phyloP scores from a whole-genome alignment of 2,888 invertebrate species.

The Uloborus plumipes region DNA sequence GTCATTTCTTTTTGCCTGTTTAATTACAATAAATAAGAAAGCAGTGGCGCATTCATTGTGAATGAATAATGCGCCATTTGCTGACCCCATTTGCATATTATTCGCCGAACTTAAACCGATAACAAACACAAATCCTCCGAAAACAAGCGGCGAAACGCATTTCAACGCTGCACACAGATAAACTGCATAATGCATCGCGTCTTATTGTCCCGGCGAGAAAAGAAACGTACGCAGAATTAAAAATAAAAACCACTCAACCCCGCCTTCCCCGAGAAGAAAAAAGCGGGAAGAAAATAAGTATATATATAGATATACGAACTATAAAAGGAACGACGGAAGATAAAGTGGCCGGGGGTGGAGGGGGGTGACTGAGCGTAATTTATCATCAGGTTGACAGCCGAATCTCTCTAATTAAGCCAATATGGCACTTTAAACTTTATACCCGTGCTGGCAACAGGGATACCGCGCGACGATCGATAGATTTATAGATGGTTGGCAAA shows the following conservation, averaged over 20 bases:
- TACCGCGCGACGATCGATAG: no score
- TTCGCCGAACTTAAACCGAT: no score
- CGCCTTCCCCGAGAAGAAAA: not conserved
- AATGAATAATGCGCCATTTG: no score
- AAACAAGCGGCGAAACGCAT: no score
- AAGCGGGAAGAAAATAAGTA: not conserved
- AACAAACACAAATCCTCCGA: no score
- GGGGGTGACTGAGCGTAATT: slow-evolving; percentile 35
- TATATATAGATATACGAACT: slow-evolving; percentile 10
- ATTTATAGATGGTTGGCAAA: no score
- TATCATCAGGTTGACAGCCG: slow-evolving; percentile 45
- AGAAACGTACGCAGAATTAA: not conserved
- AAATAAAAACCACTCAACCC: slow-evolving; percentile 3
- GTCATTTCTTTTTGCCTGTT: no score
- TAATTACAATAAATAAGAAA: no score
- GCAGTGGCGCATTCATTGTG: no score
- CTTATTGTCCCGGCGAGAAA: slow-evolving; percentile 28
- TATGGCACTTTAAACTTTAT: slow-evolving; percentile 23
- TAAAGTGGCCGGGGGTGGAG: slow-evolving; percentile 33
- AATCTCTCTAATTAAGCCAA: slow-evolving; percentile 19
- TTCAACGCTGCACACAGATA: slow-evolving; percentile 14
- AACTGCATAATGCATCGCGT: slow-evolving; percentile 54
- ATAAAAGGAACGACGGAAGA: slow-evolving; percentile 37
- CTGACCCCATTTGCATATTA: no score
- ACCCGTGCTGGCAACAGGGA: not conserved